Percentiles rank a stretch among this genome's conserved stretches.
These are phyloP conservation scores for Labia minor DNA, from an alignment of 2,888 invertebrate species.

Conservation along the genomic window DNA sequence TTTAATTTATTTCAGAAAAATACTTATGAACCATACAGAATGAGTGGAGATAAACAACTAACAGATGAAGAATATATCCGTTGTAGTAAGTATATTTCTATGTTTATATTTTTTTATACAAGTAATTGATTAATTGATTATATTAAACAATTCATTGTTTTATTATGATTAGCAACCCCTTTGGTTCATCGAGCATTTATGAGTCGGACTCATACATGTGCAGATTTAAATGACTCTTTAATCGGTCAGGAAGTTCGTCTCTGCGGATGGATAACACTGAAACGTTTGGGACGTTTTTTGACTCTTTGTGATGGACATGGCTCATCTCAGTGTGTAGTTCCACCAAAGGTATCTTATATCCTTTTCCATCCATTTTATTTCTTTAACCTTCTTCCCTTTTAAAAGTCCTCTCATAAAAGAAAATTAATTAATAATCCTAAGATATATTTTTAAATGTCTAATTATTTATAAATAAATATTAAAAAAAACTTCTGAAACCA, in stretches of 20 bases:
- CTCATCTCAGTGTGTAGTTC: conserved; percentile 37
- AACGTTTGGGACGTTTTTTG: conserved; percentile 35
- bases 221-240: conserved; percentile 35
- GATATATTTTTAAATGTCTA: neutral
- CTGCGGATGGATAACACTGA: conserved; percentile 37
- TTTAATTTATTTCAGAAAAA: neutral
- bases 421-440: neutral
- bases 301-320: conserved; percentile 40
- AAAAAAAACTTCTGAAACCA: neutral
- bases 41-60: neutral
- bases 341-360: conserved; percentile 24
- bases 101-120: too few relatives aligned
- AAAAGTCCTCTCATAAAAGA: too few relatives aligned
- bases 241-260: conserved; percentile 34
- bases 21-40: neutral
- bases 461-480: neutral
- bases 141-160: too few relatives aligned
- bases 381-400: too few relatives aligned
- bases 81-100: neutral
- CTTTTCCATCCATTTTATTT: neutral
- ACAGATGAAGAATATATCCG: neutral
- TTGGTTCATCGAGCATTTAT: neutral
- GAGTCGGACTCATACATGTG: conserved; percentile 36
- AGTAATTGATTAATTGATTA: too few relatives aligned
- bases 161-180: neutral